Evolutionary conservation across 2,888 invertebrate genomes (phyloP).

Genomic region (Platycheirus rosarum): DNA sequence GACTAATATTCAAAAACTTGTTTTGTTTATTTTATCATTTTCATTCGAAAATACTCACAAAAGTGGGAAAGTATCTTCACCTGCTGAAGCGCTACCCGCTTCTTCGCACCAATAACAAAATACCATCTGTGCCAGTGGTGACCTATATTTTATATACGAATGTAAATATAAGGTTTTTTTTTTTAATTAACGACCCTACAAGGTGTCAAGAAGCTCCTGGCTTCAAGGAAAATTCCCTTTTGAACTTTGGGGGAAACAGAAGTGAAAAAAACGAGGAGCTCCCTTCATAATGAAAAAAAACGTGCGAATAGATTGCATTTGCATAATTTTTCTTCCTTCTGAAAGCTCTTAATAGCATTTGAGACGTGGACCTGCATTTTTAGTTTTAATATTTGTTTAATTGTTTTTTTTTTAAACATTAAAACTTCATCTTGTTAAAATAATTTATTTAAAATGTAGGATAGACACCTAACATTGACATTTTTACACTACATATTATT

Average conservation of each 20-base stretch:
- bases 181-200: slow-evolving; percentile 25
- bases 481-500: no score
- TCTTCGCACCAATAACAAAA: no score
- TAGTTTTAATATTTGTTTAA: background rate
- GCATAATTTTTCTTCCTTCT: slow-evolving; percentile 49
- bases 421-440: no score
- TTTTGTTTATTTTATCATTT: no score
- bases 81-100: no score
- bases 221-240: slow-evolving; percentile 62
- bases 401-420: no score
- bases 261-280: no score
- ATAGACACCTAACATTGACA: no score
- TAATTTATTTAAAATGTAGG: no score
- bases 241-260: background rate
- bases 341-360: slow-evolving; percentile 40
- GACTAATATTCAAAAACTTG: no score
- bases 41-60: no score
- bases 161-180: background rate
- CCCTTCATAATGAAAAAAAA: slow-evolving; percentile 27
- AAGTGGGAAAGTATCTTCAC: no score
- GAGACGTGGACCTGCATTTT: slow-evolving; percentile 48
- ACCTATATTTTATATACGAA: background rate
- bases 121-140: background rate
- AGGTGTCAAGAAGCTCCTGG: slow-evolving; percentile 52
- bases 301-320: slow-evolving; percentile 65